A percentile compares a stretch with the other conserved stretches of the same genome.
phyloP scores from a whole-genome alignment of 2,797 vertebrate genomes.

The Hypotaenidia okinawae region DNA sequence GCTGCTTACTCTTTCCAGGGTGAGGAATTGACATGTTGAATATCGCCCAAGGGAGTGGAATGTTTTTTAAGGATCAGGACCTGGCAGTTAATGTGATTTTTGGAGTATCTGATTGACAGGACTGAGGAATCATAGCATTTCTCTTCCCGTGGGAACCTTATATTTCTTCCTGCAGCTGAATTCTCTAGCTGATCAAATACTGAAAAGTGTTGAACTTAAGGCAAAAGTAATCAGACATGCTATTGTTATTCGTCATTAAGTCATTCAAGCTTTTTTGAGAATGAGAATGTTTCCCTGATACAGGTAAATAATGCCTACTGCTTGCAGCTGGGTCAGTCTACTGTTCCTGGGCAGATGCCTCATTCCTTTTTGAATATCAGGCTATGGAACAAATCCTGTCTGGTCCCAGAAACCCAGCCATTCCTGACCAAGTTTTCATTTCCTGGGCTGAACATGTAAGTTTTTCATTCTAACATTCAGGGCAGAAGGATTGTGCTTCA shows the following conservation, averaged over 20 bases:
- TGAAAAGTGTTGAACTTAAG: not conserved
- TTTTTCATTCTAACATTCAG: not conserved
- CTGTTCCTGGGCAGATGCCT: not conserved
- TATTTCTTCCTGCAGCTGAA: not conserved
- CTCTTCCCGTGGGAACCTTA: not conserved
- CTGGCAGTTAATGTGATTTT: not conserved
- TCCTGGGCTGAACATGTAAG: not conserved
- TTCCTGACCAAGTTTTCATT: not conserved
- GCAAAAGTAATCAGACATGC: not conserved
- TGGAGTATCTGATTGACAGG: not conserved
- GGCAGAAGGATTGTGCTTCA: not conserved
- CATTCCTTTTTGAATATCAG: not conserved
- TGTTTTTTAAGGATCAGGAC: conserved; percentile 19
- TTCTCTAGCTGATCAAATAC: not conserved
- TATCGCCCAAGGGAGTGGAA: not conserved
- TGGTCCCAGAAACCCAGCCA: not conserved
- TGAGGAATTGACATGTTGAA: conserved; percentile 19
- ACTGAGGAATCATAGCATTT: conserved; percentile 9
- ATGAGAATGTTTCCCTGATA: not conserved
- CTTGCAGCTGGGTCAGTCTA: not conserved
- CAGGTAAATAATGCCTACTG: not conserved
- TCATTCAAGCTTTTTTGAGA: not conserved
- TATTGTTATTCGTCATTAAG: not conserved
- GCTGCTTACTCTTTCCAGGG: not conserved
- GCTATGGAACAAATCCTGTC: not conserved